Evolutionary conservation across 2,888 invertebrate species (phyloP).

Genomic region (Agrochola lota): DNA sequence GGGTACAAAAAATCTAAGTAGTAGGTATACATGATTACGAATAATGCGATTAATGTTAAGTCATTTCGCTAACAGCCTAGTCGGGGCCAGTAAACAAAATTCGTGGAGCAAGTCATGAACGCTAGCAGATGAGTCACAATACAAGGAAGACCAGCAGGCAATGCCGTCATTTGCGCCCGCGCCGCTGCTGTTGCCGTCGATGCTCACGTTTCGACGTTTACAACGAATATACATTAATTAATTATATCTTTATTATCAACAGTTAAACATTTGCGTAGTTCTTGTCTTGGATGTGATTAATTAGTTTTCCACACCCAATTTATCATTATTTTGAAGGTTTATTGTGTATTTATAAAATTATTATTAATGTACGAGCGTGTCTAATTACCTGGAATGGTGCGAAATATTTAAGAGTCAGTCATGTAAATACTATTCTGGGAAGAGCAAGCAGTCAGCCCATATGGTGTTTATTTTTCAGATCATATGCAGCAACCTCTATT

Average conservation of each 20-base stretch:
- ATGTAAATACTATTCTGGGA: slow-evolving; percentile 38
- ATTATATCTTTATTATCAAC: slow-evolving; percentile 62
- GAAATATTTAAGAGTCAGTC: slow-evolving; percentile 11
- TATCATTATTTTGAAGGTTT: slow-evolving; percentile 56
- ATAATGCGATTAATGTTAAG: slow-evolving; percentile 71
- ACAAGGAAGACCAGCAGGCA: slow-evolving; percentile 86
- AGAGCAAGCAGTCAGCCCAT: slow-evolving; percentile 18
- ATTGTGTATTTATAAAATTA: slow-evolving; percentile 23
- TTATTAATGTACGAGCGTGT: slow-evolving; percentile 25
- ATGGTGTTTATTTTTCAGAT: slow-evolving; percentile 45
- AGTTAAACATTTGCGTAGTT: slow-evolving; percentile 47
- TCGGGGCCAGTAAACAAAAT: slow-evolving; percentile 82
- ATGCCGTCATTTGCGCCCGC: slow-evolving; percentile 83
- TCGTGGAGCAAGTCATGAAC: slow-evolving; percentile 86
- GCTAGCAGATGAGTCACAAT: slow-evolving; percentile 82
- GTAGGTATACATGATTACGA: slow-evolving; percentile 68
- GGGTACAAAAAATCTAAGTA: slow-evolving; percentile 66
- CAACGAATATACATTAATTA: slow-evolving; percentile 68
- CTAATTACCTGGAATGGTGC: slow-evolving; percentile 29
- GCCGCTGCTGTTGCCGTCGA: slow-evolving; percentile 62
- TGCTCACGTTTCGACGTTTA: slow-evolving; percentile 76
- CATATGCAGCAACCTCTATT: slow-evolving; percentile 45
- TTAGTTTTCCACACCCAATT: slow-evolving; percentile 54
- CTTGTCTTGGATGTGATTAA: slow-evolving; percentile 52
- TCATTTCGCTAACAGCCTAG: slow-evolving; percentile 71